Evolutionary conservation across 2,888 invertebrate species (phyloP), one percentile per base, ranked within the genome.

Genomic region (Pyrrhopygopsis socrates): DNA sequence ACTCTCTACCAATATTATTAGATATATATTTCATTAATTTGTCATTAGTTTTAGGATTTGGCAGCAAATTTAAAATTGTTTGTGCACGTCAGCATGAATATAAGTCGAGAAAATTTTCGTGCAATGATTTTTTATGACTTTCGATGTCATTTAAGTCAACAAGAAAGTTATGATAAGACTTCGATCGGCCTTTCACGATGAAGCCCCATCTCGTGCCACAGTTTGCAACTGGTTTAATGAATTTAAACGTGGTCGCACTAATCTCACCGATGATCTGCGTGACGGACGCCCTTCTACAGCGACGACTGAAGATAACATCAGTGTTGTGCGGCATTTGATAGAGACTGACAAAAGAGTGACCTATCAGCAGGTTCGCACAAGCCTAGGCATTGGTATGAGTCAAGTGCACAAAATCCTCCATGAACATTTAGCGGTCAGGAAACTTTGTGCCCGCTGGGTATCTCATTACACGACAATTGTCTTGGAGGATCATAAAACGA

Each of bases 251-350:
- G 88, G 83, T 74, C 75, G 80, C 54, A 82, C 50, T 70, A 81
- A 84, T 45, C 15, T 9, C 15, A 15, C 15, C 45, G 15, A 18
- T 88, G 68, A 81, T 84, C 50, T 70, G 84, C 76, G 79, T 81
- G 71, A 82, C 68, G 86, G 80, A 83, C 81, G 75, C 0, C 81
- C 81, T 81, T 77, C 67, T 73, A 83, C 78, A 22, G 79, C 82
- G 73, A 84, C 82, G 27, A 75, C 86, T 82, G 76, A 82, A 81
- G 86, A 94, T 85, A 90, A 93, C 11, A 34, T 34, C 34, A 34
- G 34, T 34, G 34, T 95, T 90, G 96, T 95, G 95, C 96, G 96
- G 95, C 96, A 95, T 92, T 95, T 95, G 91, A 94, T 83, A n/a
- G n/a, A n/a, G n/a, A n/a, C n/a, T n/a, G n/a, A n/a, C n/a, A n/a